Base-by-base conservation (phyloP, 2,113 vertebrate genomes). In the Myrmecobius fasciatus region DNA sequence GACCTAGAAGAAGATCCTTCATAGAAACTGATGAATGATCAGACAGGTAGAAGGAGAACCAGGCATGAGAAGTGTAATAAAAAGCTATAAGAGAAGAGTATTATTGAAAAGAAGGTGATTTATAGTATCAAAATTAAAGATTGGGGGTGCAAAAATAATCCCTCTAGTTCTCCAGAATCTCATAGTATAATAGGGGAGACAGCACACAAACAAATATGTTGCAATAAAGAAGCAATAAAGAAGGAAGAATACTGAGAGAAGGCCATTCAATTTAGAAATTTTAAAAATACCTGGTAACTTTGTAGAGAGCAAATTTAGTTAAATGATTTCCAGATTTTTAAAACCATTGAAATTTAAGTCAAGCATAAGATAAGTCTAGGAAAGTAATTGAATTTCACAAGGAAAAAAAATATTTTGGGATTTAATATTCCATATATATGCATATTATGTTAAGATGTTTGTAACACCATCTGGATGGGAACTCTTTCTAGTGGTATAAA, bases 281-380 rank as follows among this genome's bases (percentile, higher is more conserved):
- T 43, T 8, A 43, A 75, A 75, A n/a, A n/a, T 43, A 17, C 22
- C 67, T 43, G 67, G 36, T 75, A n/a, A 75, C 31, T 75, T 75
- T 75, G 31, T 75, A 75, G 31, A 75, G 14, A 43, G 95, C 25
- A 91, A 53, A 53, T 89, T 95, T 48, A 96, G 54, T 93, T 94
- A 52, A 89, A 93, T 92, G 25, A 52, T 51, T 93, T 88, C 75
- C 25, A 93, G 52, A 20, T 43, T 94, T 75, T 93, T 54, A 93
- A 54, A 94, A 54, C 43, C 36, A 43, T n/a, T 75, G 60, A n/a
- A 60, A 36, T 36, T 26, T 56, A 75, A 75, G 36, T n/a, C 17
- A 43, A 75, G 17, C 36, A 43, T 75, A 75, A 43, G 60, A 67
- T 36, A 75, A 75, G 17, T 43, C 36, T 75, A 75, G 7, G 22